Evolutionary conservation across 2,797 vertebrate genomes (phyloP), one percentile per base, ranked within the genome.

Genomic region (Syngnathus acus): DNA sequence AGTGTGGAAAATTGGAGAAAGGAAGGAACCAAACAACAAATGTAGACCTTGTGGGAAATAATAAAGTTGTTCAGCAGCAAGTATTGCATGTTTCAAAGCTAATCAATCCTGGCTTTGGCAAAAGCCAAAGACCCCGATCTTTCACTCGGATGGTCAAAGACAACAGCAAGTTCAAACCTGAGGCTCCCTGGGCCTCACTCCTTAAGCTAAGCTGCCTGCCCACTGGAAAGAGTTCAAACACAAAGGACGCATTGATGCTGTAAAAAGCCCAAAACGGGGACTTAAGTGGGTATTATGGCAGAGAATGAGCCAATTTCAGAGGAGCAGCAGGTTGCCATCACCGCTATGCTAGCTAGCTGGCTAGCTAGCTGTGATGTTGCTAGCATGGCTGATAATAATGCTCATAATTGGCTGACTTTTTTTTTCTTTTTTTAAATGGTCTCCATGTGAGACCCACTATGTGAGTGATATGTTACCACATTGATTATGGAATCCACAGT

Each of bases 261-360:
- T 74, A 75, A 78, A 82, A 81, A 71, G 72, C 75, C 80, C 80
- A 85, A 85, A 85, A 88, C 78, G 73, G 72, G 74, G 78, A 77
- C 81, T 74, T 84, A 78, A 83, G 85, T 83, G 80, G 84, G 78
- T 84, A 85, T 88, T 88, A 88, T 86, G 83, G 83, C 81, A 87
- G 75, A 80, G 78, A 89, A 90, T 79, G 79, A 82, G 81, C 84
- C 83, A 88, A 88, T 90, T 88, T 89, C 80, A 86, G 84, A 78
- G 73, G 63, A 81, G 70, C 86, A 86, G 81, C 82, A 81, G 81
- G 81, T 78, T 81, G 73, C 83, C 83, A 84, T 83, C 86, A 84
- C 76, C 61, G 75, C 79, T 75, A 58, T 59, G 47, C 72, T 77
- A 75, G 71, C 81, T 74, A 77, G 69, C 78, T 74, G 57, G 47